Evolutionary conservation across 2,797 vertebrate species (phyloP), one percentile per base, ranked within the genome.

Genomic region (Arrhamphus sclerolepis): DNA sequence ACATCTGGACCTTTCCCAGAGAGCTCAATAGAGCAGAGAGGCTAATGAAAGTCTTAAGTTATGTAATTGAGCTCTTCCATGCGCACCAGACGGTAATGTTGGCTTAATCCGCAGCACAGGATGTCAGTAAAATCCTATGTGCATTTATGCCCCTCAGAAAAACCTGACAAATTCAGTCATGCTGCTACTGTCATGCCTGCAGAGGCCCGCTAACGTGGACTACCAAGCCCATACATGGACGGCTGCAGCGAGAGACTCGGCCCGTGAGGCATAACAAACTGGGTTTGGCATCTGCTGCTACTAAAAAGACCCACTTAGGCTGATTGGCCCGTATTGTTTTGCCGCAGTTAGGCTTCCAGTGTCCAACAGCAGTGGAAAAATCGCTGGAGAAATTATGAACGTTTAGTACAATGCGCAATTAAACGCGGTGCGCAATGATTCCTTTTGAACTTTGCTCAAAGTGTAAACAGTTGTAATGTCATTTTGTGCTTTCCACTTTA

Each of bases 11-110:
- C 71, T 80, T 86, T 87, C 86, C 88, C 88, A 87, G 85, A 77
- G 75, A 87, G 70, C 74, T 76, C 87, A 87, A 78, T 71, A 80
- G 78, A 87, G 85, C 80, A 59, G 75, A 75, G 72, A 82, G 86
- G 55, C 84, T 87, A 87, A 91, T 86, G 81, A 90, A 89, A 86
- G 89, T 89, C 89, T 87, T 75, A 78, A 81, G 85, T 89, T 90
- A 88, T 89, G 89, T 86, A 90, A 90, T 87, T 83, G 86, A 88
- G 87, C 84, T 87, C 86, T 87, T 89, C 85, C 77, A 87, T 87
- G 83, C 82, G 84, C 72, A 82, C 66, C 82, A 83, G 80, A 87
- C 80, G 68, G 66, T 69, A 60, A 79, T 73, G 75, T 66, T 84
- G 72, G 69, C 86, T 56, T 62, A 53, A 79, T 85, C 71, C 7